Percentiles rank a stretch among this genome's conserved stretches.
These are phyloP conservation scores for Sapajus apella DNA, from an alignment of 2,113 vertebrate genomes.

Conservation along the genomic window DNA sequence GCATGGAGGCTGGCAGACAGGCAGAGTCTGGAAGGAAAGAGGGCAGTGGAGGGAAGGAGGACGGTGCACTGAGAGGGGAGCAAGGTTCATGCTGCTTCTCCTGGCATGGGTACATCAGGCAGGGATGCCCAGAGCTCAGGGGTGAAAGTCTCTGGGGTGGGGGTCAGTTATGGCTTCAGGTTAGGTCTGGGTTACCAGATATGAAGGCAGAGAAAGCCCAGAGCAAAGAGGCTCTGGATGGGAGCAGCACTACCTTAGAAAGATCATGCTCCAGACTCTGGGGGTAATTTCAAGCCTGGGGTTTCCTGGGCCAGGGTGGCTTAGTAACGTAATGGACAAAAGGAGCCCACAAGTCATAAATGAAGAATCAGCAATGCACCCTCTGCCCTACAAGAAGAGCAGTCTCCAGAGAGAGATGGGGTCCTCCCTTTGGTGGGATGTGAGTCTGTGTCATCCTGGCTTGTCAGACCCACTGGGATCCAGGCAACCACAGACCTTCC, in stretches of 20 bases:
- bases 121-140: background rate
- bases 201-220: background rate
- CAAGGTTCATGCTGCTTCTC: background rate
- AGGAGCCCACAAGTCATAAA: background rate
- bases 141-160: background rate
- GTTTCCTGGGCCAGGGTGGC: background rate
- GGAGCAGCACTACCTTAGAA: background rate
- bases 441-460: fast-evolving
- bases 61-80: background rate
- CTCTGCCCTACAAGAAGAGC: background rate
- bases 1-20: background rate
- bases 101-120: fast-evolving
- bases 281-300: background rate
- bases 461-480: background rate
- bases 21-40: fast-evolving
- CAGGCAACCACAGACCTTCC: fast-evolving
- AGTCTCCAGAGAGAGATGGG: background rate
- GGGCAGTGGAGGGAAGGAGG: background rate
- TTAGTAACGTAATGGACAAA: background rate
- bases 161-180: fast-evolving
- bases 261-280: no score
- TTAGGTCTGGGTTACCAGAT: background rate
- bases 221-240: background rate
- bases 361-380: background rate
- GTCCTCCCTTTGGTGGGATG: background rate